Conservation (phyloP, 2,113 vertebrate genomes). For the Larimichthys crocea region DNA sequence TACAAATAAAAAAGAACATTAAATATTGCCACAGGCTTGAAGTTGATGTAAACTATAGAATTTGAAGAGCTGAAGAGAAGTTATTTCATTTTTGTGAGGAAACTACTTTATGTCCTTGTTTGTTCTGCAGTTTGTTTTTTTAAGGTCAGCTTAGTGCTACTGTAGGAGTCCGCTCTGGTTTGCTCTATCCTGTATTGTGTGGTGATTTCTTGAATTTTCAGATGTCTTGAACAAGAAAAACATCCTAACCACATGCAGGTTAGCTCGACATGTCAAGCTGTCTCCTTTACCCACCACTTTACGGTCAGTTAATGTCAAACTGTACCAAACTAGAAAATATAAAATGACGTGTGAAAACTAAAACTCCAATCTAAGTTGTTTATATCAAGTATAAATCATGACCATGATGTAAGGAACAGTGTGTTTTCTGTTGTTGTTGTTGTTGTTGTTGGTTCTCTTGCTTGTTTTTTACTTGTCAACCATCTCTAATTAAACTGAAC, state of each 20-base stretch:
- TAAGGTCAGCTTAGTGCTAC: not conserved
- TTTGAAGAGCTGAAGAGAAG: not conserved
- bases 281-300: not conserved
- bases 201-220: not conserved
- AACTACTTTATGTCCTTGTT: not conserved
- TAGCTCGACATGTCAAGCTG: constrained; percentile 17
- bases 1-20: not conserved
- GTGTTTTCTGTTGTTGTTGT: not conserved
- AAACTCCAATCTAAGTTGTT: not conserved
- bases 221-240: not conserved
- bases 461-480: not conserved
- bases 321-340: not conserved
- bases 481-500: not conserved
- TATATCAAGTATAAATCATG: not conserved
- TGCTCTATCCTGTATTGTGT: not conserved
- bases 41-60: not conserved
- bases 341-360: not conserved
- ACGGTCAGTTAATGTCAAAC: not conserved
- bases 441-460: not conserved
- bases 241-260: not conserved
- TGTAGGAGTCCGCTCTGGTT: not conserved
- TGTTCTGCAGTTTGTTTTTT: not conserved
- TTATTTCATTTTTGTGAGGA: not conserved
- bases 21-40: not conserved
- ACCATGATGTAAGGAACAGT: not conserved